A percentile compares a stretch with the other conserved stretches of the same genome.
Conservation (phyloP, 2,888 invertebrate genomes). For the Netelia fuscicornis region DNA sequence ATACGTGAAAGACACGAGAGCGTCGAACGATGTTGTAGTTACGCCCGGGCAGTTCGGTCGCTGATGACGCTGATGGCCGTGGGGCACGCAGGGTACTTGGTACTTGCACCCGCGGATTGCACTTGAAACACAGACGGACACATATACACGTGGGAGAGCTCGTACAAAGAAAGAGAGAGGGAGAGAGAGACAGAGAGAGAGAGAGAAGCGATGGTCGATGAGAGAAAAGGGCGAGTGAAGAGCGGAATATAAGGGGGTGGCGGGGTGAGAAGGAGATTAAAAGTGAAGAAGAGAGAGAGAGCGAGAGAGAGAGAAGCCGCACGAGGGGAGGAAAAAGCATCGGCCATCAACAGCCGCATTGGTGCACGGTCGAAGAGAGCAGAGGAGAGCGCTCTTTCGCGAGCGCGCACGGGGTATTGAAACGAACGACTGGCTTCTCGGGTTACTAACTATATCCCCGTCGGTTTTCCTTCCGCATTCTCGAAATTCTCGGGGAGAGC, state of each 20-base stretch:
- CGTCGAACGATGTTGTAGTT: neutral
- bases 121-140: conserved; percentile 40
- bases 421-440: conserved; percentile 78
- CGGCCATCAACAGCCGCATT: conserved; percentile 72
- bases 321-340: conserved; percentile 68
- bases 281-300: conserved; percentile 1
- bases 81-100: conserved; percentile 59
- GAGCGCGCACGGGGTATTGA: conserved; percentile 69
- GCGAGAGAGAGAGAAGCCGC: conserved; percentile 47
- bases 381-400: conserved; percentile 15
- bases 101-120: conserved; percentile 56
- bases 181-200: conserved; percentile 2
- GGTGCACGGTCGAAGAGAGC: conserved; percentile 67
- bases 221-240: conserved; percentile 25
- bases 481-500: conserved; percentile 76
- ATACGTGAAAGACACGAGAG: conserved; percentile 5
- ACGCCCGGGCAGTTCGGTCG: conserved; percentile 11
- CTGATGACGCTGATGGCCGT: conserved; percentile 40
- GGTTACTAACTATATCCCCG: conserved; percentile 78
- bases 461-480: conserved; percentile 82
- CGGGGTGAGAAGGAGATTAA: conserved; percentile 27
- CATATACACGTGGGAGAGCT: conserved; percentile 9
- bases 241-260: conserved; percentile 13
- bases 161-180: neutral
- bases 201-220: conserved; percentile 1